phyloP scores from a whole-genome alignment of 2,113 vertebrate genomes.

The Pelodiscus sinensis region DNA sequence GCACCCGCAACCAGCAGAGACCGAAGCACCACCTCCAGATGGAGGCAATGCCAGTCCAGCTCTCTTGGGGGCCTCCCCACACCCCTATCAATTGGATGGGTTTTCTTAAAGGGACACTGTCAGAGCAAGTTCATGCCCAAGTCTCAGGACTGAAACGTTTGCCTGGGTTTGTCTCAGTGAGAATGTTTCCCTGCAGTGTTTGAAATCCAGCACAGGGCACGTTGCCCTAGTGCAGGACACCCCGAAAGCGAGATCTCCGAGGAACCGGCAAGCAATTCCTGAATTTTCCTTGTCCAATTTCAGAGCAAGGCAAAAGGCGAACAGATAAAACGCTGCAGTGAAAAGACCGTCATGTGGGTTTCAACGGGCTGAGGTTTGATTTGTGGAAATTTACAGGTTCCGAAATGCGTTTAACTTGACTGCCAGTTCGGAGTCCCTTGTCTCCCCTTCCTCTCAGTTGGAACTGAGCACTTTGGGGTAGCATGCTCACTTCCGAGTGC shows the following conservation, averaged over 20 bases:
- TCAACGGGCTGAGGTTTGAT: rapidly evolving
- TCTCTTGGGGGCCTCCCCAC: background rate
- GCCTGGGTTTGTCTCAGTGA: rapidly evolving
- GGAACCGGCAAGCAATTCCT: background rate
- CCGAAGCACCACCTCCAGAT: background rate
- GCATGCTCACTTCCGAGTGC: background rate
- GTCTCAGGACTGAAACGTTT: background rate
- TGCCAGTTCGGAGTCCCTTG: background rate
- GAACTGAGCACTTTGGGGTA: background rate
- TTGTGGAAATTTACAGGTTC: background rate
- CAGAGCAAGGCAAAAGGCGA: background rate
- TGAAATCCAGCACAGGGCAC: background rate
- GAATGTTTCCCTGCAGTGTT: rapidly evolving
- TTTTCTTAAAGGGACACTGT: background rate
- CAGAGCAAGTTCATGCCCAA: background rate
- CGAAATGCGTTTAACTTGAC: background rate
- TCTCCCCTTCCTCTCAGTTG: background rate
- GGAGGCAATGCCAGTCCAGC: background rate
- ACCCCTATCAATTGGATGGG: background rate
- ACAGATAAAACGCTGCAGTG: background rate
- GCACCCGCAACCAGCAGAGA: background rate
- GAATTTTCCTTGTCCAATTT: background rate
- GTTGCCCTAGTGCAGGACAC: background rate
- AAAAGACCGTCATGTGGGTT: background rate
- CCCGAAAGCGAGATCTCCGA: background rate